These are phyloP conservation scores for Eleginops maclovinus DNA, from an alignment of 2,113 vertebrate species.

Conservation along the genomic window DNA sequence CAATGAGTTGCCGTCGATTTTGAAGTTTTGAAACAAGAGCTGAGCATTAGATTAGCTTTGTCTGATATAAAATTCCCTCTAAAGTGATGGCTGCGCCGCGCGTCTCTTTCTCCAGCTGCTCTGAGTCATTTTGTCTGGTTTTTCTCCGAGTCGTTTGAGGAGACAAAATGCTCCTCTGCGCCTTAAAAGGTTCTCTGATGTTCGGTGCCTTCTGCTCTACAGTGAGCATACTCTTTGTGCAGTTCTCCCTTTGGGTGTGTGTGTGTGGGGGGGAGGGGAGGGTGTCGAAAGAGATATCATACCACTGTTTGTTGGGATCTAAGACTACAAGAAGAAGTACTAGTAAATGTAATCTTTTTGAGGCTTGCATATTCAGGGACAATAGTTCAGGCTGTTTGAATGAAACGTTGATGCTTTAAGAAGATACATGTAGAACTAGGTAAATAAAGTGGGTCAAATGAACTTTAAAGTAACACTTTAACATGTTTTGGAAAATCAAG, in stretches of 20 bases:
- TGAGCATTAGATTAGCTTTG: conserved; percentile 35
- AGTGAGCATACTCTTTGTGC: neutral
- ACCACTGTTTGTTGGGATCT: neutral
- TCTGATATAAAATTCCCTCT: conserved; percentile 59
- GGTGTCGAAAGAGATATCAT: neutral
- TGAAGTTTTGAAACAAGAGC: conserved; percentile 52
- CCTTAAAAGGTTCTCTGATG: conserved; percentile 49
- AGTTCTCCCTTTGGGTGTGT: neutral
- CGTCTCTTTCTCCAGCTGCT: conserved; percentile 31
- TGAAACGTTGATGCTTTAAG: neutral
- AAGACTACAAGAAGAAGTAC: neutral
- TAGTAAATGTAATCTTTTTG: neutral
- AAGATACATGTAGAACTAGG: neutral
- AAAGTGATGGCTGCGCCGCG: conserved; percentile 36
- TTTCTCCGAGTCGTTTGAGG: conserved; percentile 36
- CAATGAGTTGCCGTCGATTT: conserved; percentile 33
- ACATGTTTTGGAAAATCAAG: no score
- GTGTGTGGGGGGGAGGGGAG: no score
- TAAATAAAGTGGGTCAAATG: no score
- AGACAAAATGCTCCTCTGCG: conserved; percentile 46
- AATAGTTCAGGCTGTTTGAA: neutral
- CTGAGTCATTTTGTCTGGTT: conserved; percentile 43
- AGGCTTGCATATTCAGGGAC: neutral
- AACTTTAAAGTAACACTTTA: no score
- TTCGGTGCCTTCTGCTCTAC: conserved; percentile 21